Evolutionary conservation across 2,888 invertebrate genomes (phyloP).

Genomic region (Chrysopilus asiliformis): DNA sequence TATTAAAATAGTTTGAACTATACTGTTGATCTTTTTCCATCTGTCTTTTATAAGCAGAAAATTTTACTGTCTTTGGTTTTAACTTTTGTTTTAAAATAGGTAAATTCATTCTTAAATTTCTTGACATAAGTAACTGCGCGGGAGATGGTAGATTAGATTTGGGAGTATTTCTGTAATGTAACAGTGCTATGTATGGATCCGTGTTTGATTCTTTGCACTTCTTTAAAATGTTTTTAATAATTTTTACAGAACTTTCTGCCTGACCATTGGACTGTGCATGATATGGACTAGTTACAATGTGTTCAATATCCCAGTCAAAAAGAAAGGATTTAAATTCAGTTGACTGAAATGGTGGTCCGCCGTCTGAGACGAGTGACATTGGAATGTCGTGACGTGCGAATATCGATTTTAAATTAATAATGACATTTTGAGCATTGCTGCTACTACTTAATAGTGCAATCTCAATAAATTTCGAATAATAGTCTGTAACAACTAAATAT

Average conservation of each 20-base stretch:
- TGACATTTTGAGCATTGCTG: too few relatives aligned
- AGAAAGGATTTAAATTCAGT: neutral
- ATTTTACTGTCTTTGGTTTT: neutral
- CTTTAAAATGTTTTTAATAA: too few relatives aligned
- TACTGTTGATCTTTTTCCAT: neutral
- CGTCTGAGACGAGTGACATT: conserved; percentile 4
- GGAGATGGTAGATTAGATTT: too few relatives aligned
- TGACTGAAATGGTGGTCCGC: conserved; percentile 4
- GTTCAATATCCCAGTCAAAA: too few relatives aligned
- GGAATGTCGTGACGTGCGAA: conserved; percentile 4
- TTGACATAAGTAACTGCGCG: conserved; percentile 5
- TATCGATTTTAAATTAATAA: conserved; percentile 1
- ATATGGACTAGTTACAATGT: too few relatives aligned
- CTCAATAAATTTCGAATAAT: conserved; percentile 9
- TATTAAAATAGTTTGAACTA: neutral
- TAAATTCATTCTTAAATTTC: conserved; percentile 3
- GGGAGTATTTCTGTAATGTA: conserved; percentile 14
- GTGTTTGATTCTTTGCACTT: neutral
- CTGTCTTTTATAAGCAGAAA: neutral
- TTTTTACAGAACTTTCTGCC: too few relatives aligned
- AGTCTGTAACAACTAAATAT: conserved; percentile 6
- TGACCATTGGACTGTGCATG: too few relatives aligned
- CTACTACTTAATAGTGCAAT: conserved; percentile 1
- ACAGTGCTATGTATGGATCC: conserved; percentile 13
- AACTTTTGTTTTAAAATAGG: too few relatives aligned